phyloP scores from a whole-genome alignment of 1,140 invertebrate genomes.

The Drosophila subobscura region DNA sequence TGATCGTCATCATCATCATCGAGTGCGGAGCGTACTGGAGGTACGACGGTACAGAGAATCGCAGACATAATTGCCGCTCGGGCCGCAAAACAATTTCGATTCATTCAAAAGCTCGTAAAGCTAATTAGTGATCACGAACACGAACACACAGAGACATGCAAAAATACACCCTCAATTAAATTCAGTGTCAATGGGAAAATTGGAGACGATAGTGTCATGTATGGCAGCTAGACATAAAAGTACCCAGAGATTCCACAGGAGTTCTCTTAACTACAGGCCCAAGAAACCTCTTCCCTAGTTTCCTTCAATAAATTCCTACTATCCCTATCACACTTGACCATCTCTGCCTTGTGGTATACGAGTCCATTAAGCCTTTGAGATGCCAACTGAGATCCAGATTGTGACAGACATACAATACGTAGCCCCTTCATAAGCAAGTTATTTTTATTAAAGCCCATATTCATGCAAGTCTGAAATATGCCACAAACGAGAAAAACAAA shows the following conservation, averaged over 20 bases:
- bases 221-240: constrained; percentile 1
- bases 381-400: constrained; percentile 31
- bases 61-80: constrained; percentile 44
- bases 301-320: constrained; percentile 24
- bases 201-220: constrained; percentile 9
- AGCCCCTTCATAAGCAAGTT: constrained; percentile 42
- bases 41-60: constrained; percentile 8
- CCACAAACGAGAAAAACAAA: constrained; percentile 33
- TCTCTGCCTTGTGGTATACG: constrained; percentile 36
- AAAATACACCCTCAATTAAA: constrained; percentile 50
- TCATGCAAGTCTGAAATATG: constrained; percentile 45
- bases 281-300: background rate
- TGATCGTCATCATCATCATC: background rate
- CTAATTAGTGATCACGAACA: constrained; percentile 59
- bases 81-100: constrained; percentile 70
- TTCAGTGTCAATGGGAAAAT: constrained; percentile 64
- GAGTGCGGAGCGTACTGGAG: background rate
- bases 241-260: background rate
- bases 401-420: constrained; percentile 27
- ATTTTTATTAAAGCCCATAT: constrained; percentile 57
- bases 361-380: constrained; percentile 41
- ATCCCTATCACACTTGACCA: constrained; percentile 12
- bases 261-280: background rate
- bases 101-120: constrained; percentile 66
- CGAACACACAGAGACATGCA: constrained; percentile 19